Conservation (phyloP, 1,140 invertebrate genomes). For the Hylyphantes graminicola region DNA sequence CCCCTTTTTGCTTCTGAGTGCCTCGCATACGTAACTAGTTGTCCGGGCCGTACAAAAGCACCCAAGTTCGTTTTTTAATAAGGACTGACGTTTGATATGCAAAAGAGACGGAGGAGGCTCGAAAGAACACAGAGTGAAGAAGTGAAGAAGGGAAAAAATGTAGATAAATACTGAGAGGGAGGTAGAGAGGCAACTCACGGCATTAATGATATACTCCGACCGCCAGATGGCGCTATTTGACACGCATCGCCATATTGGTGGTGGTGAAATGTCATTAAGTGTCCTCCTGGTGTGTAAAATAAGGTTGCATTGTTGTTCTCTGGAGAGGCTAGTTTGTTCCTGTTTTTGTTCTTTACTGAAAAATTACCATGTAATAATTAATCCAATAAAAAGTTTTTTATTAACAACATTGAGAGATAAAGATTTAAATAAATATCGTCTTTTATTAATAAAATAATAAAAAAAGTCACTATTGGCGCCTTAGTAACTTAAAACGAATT, state of each 20-base stretch:
- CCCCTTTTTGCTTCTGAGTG: constrained; percentile 16
- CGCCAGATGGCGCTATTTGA: constrained; percentile 46
- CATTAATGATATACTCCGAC: constrained; percentile 20
- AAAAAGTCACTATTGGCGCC: no score
- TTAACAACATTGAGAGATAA: no score
- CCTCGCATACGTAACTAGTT: constrained; percentile 36
- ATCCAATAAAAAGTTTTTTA: no score
- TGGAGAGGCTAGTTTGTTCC: no score
- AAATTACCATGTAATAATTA: no score
- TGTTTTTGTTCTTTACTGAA: no score
- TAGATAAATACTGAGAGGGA: constrained; percentile 32
- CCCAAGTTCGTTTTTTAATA: constrained; percentile 55
- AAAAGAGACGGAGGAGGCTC: constrained; percentile 23
- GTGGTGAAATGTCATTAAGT: constrained; percentile 45
- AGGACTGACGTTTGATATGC: constrained; percentile 57
- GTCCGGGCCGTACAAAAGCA: constrained; percentile 25
- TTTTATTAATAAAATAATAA: no score
- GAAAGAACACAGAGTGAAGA: neutral
- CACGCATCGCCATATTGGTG: constrained; percentile 45
- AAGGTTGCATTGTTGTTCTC: no score
- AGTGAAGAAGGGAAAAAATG: constrained; percentile 8
- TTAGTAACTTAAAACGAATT: no score
- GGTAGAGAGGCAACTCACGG: constrained; percentile 3
- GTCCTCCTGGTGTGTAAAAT: neutral
- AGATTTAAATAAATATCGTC: no score